Percentiles rank a stretch among this genome's conserved stretches.
Conservation (phyloP, 2,888 invertebrate species). For the Timandra comae region DNA sequence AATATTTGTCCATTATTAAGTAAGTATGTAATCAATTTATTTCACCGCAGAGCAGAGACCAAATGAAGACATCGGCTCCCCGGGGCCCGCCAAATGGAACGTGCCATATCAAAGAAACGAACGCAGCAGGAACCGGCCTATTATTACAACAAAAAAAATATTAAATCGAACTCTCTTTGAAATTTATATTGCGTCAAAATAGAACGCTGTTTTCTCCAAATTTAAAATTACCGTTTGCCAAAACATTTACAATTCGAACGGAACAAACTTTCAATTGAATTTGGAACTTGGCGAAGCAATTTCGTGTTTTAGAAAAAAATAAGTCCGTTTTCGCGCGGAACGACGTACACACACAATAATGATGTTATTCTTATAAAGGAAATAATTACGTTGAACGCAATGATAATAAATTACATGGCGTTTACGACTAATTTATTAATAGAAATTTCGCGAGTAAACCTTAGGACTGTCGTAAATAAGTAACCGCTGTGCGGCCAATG, state of each 20-base stretch:
- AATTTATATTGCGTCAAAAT: slow-evolving; percentile 27
- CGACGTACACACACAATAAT: slow-evolving; percentile 40
- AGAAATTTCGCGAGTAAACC: slow-evolving; percentile 73
- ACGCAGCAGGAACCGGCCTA: slow-evolving; percentile 44
- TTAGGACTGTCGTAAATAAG: slow-evolving; percentile 71
- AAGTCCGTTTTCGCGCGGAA: slow-evolving; percentile 20
- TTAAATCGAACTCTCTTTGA: slow-evolving; percentile 41
- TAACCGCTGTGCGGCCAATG: slow-evolving; percentile 64
- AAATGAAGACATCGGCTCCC: slow-evolving; percentile 66
- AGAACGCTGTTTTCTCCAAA: slow-evolving; percentile 12
- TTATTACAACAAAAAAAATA: slow-evolving; percentile 43
- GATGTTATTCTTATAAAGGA: slow-evolving; percentile 69
- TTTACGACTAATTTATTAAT: slow-evolving; percentile 76
- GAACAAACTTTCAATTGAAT: slow-evolving; percentile 22
- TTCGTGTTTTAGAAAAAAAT: slow-evolving; percentile 21
- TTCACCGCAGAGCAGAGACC: slow-evolving; percentile 23
- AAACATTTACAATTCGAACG: too few relatives aligned
- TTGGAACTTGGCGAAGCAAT: slow-evolving; percentile 23
- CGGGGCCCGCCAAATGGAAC: slow-evolving; percentile 42
- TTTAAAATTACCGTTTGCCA: slow-evolving; percentile 8
- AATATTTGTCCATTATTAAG: slow-evolving; percentile 12
- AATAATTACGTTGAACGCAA: slow-evolving; percentile 65
- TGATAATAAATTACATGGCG: slow-evolving; percentile 65
- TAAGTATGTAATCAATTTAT: slow-evolving; percentile 24
- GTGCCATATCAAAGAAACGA: slow-evolving; percentile 41